phyloP scores from a whole-genome alignment of 2,888 invertebrate species.

The Zonitis immaculata region DNA sequence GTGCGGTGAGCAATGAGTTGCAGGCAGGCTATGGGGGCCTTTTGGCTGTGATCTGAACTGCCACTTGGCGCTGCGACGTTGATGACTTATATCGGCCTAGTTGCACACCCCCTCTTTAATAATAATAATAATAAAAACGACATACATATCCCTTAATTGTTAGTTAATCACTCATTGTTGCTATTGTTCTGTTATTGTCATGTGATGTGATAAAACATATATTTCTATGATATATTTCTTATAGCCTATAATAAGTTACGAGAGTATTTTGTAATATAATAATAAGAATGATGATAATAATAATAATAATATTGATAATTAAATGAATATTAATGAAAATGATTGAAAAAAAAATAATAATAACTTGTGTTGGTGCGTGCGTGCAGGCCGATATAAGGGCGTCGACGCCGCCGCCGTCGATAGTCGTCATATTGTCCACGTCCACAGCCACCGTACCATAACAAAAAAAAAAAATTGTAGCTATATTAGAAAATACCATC shows the following conservation, averaged over 20 bases:
- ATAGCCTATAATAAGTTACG: constrained; percentile 46
- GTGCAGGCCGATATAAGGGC: constrained; percentile 26
- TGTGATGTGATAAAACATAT: constrained; percentile 48
- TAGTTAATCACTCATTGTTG: constrained; percentile 50
- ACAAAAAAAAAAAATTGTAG: neutral
- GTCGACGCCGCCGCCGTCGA: constrained; percentile 26
- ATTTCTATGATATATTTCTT: constrained; percentile 46
- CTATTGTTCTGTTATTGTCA: constrained; percentile 50
- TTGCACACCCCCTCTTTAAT: constrained; percentile 28
- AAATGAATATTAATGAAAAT: constrained; percentile 4
- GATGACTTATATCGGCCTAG: constrained; percentile 27
- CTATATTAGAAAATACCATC: no score
- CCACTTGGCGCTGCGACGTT: constrained; percentile 39
- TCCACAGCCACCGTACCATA: constrained; percentile 13
- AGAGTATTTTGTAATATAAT: constrained; percentile 39
- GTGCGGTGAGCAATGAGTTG: constrained; percentile 27
- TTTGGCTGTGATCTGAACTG: constrained; percentile 50
- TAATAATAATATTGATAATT: constrained; percentile 8
- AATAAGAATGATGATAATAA: constrained; percentile 14
- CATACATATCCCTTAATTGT: constrained; percentile 52
- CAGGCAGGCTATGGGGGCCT: constrained; percentile 40
- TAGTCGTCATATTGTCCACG: constrained; percentile 26
- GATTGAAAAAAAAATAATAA: constrained; percentile 12
- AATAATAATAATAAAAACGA: constrained; percentile 37
- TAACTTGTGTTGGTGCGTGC: constrained; percentile 1